Evolutionary conservation across 2,113 vertebrate genomes (phyloP), one percentile per base, ranked within the genome.

Genomic region (Chloropsis cyanopogon): DNA sequence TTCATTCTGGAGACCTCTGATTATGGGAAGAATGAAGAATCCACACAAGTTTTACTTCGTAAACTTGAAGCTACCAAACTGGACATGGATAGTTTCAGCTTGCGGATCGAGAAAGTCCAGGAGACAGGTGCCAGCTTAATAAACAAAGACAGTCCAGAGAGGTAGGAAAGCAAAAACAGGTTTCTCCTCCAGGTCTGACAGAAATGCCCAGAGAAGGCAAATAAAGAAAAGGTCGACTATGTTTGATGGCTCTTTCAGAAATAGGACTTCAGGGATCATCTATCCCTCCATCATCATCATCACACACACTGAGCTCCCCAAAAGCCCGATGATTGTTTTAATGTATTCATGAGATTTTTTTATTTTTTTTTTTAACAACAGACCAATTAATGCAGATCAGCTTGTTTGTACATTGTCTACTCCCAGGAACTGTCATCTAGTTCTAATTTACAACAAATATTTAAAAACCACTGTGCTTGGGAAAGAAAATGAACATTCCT

Each of bases 1-100:
- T 90, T 86, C 20, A 54, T 95, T 61, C 96, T 99, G 78, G 98
- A 98, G 80, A 97, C 82, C 3, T 80, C 93, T 46, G 98, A 99
- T 90, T 96, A 95, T n/a, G 98, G 98, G 68, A 98, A 97, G 95
- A 98, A 97, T 60, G 98, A 98, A 71, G 98, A 99, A 95, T 96
- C 95, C 52, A 98, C 98, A 1, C 98, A 98, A 72, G 91, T 92
- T 37, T 96, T 98, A 57, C 97, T 99, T 49, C 96, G 97, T 82
- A 98, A 88, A 86, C 97, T 99, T 79, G 98, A 99, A 92, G 92
- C 98, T 80, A 96, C 98, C 90, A 98, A 97, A 46, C 95, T 98
- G 88, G 98, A 99, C 84, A 91, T 99, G 96, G 97, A 98, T 65
- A 98, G 97, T 54, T 98, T 98, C 66, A 56, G 95, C 41, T 54